Evolutionary conservation across 1,140 invertebrate species (phyloP).

Genomic region (Eumeta japonica): DNA sequence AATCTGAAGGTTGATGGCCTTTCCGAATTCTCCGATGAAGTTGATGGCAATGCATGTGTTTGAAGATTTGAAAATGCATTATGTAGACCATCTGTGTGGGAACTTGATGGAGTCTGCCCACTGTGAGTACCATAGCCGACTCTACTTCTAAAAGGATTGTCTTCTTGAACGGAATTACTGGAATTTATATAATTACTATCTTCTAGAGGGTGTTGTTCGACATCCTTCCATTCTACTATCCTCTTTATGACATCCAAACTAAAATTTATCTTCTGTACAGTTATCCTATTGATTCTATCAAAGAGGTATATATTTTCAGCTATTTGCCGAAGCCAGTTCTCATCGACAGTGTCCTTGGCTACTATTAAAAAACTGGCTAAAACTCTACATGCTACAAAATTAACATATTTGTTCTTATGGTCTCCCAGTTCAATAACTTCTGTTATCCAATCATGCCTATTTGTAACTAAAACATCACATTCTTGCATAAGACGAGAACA

Average conservation of each 20-base stretch:
- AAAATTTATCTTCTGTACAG: constrained; percentile 73
- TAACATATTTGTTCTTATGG: constrained; percentile 76
- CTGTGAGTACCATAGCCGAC: constrained; percentile 30
- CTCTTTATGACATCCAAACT: constrained; percentile 80
- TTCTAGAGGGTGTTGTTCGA: constrained; percentile 77
- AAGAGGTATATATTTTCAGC: constrained; percentile 65
- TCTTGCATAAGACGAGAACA: constrained; percentile 76
- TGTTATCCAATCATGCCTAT: constrained; percentile 77
- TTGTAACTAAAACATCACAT: constrained; percentile 75
- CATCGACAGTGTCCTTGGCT: constrained; percentile 75
- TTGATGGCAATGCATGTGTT: constrained; percentile 36
- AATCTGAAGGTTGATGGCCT: constrained; percentile 34
- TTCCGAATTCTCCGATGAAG: constrained; percentile 30
- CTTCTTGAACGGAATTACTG: constrained; percentile 31
- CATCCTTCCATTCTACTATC: constrained; percentile 84
- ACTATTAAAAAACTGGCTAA: constrained; percentile 80
- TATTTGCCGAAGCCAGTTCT: constrained; percentile 74
- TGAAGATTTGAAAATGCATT: constrained; percentile 49
- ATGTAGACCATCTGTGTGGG: constrained; percentile 37
- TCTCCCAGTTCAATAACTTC: constrained; percentile 78
- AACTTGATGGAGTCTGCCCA: constrained; percentile 23
- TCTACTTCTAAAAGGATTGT: constrained; percentile 44
- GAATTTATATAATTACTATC: constrained; percentile 59
- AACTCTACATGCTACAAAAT: constrained; percentile 75
- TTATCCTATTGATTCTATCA: constrained; percentile 58